phyloP scores from a whole-genome alignment of 1,140 invertebrate genomes.

The Micrasema minimum region DNA sequence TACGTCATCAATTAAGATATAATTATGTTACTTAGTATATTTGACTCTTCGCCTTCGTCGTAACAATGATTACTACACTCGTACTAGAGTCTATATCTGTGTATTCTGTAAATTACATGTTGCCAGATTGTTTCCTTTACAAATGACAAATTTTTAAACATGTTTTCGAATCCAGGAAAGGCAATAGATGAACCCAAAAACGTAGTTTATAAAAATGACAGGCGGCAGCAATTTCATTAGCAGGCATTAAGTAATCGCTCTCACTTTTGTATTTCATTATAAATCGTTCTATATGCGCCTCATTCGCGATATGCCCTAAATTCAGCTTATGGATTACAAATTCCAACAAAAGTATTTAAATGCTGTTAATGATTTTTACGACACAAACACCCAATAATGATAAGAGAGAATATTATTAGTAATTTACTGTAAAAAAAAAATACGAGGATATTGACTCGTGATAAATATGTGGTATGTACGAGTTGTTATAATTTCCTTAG shows the following conservation, averaged over 20 bases:
- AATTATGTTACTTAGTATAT: not conserved
- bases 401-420: too few relatives aligned
- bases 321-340: too few relatives aligned
- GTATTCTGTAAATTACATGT: not conserved
- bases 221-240: constrained; percentile 10
- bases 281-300: not conserved
- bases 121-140: not conserved
- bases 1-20: not conserved
- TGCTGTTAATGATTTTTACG: too few relatives aligned
- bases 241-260: constrained; percentile 12
- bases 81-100: too few relatives aligned
- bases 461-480: too few relatives aligned
- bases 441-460: too few relatives aligned
- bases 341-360: too few relatives aligned
- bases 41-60: too few relatives aligned
- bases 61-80: too few relatives aligned
- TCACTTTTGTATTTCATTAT: constrained; percentile 15
- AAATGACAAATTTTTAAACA: not conserved
- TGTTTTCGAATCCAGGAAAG: not conserved
- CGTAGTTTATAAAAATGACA: constrained; percentile 32
- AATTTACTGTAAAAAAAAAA: too few relatives aligned
- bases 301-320: too few relatives aligned
- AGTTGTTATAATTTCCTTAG: not conserved
- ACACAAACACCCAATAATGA: too few relatives aligned
- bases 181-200: not conserved